Percentiles rank a stretch among this genome's conserved stretches.
Conservation (phyloP, 2,888 invertebrate genomes). For the Julus scandinavius region DNA sequence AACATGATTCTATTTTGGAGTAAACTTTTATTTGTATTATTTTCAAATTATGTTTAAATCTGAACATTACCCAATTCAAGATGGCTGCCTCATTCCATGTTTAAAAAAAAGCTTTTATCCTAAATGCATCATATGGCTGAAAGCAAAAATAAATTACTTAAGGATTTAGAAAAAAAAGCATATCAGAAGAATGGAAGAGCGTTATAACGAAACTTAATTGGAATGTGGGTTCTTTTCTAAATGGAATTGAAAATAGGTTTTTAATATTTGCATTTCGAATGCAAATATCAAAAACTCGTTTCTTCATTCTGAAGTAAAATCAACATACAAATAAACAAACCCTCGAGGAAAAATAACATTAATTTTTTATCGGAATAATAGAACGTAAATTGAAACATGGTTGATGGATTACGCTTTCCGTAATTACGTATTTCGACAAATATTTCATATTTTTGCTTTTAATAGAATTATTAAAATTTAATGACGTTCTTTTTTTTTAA, state of each 20-base stretch:
- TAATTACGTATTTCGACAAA: background rate
- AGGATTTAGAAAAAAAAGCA: background rate
- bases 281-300: background rate
- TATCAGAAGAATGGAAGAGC: background rate
- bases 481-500: background rate
- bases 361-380: background rate
- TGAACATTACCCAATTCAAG: background rate
- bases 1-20: too few species aligned
- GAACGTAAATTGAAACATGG: background rate
- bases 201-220: conserved; percentile 15
- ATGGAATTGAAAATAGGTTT: conserved; percentile 13
- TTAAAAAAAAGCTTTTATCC: background rate
- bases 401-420: background rate
- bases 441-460: background rate
- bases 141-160: background rate
- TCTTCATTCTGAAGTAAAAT: too few species aligned
- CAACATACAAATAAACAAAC: background rate
- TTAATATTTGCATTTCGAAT: background rate
- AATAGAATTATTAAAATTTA: conserved; percentile 24
- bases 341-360: background rate
- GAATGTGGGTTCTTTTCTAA: background rate
- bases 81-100: background rate
- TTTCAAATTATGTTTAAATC: too few species aligned
- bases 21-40: too few species aligned
- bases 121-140: background rate